Conservation (phyloP, 1,140 invertebrate species). For the Diorhabda carinulata region DNA sequence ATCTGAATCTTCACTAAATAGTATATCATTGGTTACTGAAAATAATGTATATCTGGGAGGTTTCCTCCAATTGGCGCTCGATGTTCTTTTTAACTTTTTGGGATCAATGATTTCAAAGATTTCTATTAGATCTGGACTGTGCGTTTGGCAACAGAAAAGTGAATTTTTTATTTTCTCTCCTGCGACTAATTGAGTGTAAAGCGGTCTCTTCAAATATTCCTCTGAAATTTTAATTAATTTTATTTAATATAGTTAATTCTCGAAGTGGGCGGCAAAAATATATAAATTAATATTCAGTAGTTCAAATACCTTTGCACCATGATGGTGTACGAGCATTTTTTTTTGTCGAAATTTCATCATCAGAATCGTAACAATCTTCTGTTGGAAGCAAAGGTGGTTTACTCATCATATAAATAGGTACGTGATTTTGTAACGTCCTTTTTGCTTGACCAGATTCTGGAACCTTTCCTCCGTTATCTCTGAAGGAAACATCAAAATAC, state of each 20-base stretch:
- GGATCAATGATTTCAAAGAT: slow-evolving; percentile 65
- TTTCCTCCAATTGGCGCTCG: slow-evolving; percentile 66
- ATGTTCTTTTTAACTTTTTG: slow-evolving; percentile 61
- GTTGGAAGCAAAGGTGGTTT: slow-evolving; percentile 50
- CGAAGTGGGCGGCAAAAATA: not conserved
- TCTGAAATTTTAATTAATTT: slow-evolving; percentile 8
- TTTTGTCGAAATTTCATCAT: slow-evolving; percentile 34
- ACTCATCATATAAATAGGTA: slow-evolving; percentile 47
- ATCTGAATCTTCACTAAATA: slow-evolving; percentile 25
- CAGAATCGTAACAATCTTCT: slow-evolving; percentile 54
- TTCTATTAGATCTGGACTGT: slow-evolving; percentile 60
- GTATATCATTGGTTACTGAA: slow-evolving; percentile 23
- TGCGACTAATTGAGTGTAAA: slow-evolving; percentile 11
- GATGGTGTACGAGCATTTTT: slow-evolving; percentile 11
- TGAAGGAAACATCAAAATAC: too few relatives aligned
- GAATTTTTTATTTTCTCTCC: slow-evolving; percentile 49
- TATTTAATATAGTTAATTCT: not conserved
- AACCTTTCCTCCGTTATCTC: too few relatives aligned
- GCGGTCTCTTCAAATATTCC: slow-evolving; percentile 2
- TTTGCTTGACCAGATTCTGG: slow-evolving; percentile 32
- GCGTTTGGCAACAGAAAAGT: slow-evolving; percentile 60
- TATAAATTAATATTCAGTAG: not conserved
- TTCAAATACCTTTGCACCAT: slow-evolving; percentile 27
- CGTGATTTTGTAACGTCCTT: slow-evolving; percentile 35
- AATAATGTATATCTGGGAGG: slow-evolving; percentile 54